Evolutionary conservation across 2,797 vertebrate genomes (phyloP).

Genomic region (Aeoliscus strigatus): DNA sequence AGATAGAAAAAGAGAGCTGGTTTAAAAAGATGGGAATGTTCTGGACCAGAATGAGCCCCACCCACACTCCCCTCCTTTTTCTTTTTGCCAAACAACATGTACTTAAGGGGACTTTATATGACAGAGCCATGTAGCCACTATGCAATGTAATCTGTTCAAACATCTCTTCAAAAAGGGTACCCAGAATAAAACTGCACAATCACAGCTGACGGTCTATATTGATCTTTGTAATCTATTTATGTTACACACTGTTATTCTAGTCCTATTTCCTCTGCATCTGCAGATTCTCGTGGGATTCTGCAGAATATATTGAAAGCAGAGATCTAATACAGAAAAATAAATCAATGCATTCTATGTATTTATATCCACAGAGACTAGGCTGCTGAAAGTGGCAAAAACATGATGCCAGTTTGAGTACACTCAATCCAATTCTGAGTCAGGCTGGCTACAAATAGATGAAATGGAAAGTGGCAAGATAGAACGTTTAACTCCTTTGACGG

Average conservation of each 20-base stretch:
- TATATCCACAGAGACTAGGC: no score
- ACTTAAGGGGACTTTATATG: no score
- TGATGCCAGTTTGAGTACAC: slow-evolving; percentile 15
- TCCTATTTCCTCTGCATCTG: slow-evolving; percentile 16
- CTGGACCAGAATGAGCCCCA: no score
- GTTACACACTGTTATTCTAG: slow-evolving; percentile 11
- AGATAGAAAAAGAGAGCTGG: no score
- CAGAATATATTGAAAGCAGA: slow-evolving; percentile 7
- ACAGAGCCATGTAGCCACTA: background rate
- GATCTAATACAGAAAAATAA: slow-evolving; percentile 24
- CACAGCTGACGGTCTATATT: slow-evolving; percentile 8
- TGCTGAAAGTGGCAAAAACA: no score
- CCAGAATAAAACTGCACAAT: slow-evolving; percentile 3
- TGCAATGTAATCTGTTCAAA: slow-evolving; percentile 1
- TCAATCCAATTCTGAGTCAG: slow-evolving; percentile 25
- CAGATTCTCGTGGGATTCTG: slow-evolving; percentile 18
- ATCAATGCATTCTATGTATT: slow-evolving; percentile 2
- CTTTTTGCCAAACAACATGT: no score
- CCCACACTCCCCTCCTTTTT: no score
- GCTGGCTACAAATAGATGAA: slow-evolving; percentile 37
- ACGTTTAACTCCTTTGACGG: slow-evolving; percentile 36
- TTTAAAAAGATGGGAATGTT: no score
- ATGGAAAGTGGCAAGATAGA: slow-evolving; percentile 26
- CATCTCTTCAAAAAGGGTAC: background rate
- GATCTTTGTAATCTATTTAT: slow-evolving; percentile 30